Base-by-base conservation (phyloP, 2,113 vertebrate species). In the Myxocyprinus asiaticus region DNA sequence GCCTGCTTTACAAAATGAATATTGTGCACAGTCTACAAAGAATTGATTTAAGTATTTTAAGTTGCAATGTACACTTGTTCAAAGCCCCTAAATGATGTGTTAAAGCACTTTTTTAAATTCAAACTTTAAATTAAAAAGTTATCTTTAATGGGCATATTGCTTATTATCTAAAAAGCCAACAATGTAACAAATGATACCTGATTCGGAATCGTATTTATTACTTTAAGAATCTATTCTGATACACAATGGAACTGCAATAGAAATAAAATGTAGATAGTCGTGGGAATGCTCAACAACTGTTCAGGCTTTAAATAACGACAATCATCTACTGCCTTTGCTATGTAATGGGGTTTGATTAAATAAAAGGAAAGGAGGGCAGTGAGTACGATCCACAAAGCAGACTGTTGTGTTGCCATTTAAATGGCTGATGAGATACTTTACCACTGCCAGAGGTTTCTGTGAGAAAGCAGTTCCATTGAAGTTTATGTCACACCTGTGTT, bases 231-330 rank as follows among this genome's bases (percentile, higher is more conserved):
- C 22, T 33, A 33, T 33, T 33, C 22, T 33, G 22, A 33, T 33
- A 33, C 17, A 44, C 7, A 61, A 42, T 4, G 22, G 22, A 33
- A 58, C n/a, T 65, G 62, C 15, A 61, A 69, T 42, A 14, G 61
- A 7, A 62, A 12, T 22, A 10, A 51, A 67, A 67, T 53, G 9
- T 1, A 33, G 22, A 48, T 53, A 9, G 61, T 63, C 44, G 59
- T 45, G 62, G 67, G 70, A 81, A 72, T 77, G 76, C 81, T 74
- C 63, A 81, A 69, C 83, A 83, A 85, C 80, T 77, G 84, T 9
- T 74, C 55, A 76, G 80, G 53, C 83, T 83, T 85, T 77, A 86
- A 87, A 86, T 85, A 86, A 86, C 81, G 78, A 59, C 51, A 66
- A 71, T 63, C 67, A 44, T 63, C 75, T 45, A 59, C 50, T 51